Conservation (phyloP, 2,888 invertebrate species). For the Leptura quadrifasciata region DNA sequence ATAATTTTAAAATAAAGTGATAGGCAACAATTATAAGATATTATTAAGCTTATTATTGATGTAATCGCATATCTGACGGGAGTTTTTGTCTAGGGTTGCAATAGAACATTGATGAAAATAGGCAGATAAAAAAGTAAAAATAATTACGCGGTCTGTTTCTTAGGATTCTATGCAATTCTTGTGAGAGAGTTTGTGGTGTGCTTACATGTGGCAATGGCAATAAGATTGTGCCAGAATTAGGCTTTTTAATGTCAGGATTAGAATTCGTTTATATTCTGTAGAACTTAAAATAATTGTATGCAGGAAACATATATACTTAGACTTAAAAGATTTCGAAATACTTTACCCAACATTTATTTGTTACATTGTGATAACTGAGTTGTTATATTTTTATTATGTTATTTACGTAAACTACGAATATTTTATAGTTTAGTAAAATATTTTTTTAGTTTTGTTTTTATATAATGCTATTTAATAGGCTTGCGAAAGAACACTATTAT, state of each 20-base stretch:
- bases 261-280: slow-evolving; percentile 16
- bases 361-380: slow-evolving; percentile 27
- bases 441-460: slow-evolving; percentile 25
- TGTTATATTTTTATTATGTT: slow-evolving; percentile 8
- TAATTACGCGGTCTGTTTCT: not conserved
- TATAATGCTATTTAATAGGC: slow-evolving; percentile 15
- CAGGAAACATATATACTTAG: slow-evolving; percentile 10
- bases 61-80: slow-evolving; percentile 12
- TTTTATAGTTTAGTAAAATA: slow-evolving; percentile 38
- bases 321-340: not conserved
- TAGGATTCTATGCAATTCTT: not conserved
- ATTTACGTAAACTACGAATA: slow-evolving; percentile 28
- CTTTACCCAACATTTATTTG: slow-evolving; percentile 10
- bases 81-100: slow-evolving; percentile 10
- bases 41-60: slow-evolving; percentile 28
- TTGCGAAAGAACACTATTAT: slow-evolving; percentile 21
- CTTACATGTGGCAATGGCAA: slow-evolving; percentile 22
- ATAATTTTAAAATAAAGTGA: slow-evolving; percentile 10
- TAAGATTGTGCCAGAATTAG: slow-evolving; percentile 16
- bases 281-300: slow-evolving; percentile 8
- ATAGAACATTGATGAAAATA: not conserved
- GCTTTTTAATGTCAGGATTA: slow-evolving; percentile 19
- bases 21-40: slow-evolving; percentile 32
- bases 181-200: slow-evolving; percentile 6
- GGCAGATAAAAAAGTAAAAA: not conserved